A percentile compares a stretch with the other conserved stretches of the same genome.
Evolutionary conservation across 2,888 invertebrate genomes (phyloP).

Genomic region (Miltochrista miniata): DNA sequence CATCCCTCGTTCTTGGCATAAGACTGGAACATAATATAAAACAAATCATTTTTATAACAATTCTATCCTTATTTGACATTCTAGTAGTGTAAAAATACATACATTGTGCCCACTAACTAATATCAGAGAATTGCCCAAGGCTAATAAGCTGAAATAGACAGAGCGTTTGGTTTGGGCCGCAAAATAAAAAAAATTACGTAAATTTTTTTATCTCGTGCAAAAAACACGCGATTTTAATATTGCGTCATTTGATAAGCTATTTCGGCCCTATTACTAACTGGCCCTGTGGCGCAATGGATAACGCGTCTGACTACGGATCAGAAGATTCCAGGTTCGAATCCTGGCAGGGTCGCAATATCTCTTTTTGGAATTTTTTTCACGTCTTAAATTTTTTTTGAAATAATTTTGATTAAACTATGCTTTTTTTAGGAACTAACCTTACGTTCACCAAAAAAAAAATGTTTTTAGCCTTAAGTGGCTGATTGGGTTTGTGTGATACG

Average conservation of each 20-base stretch:
- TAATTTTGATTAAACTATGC: neutral
- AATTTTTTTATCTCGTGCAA: neutral
- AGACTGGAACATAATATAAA: constrained; percentile 86
- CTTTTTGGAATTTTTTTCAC: constrained; percentile 15
- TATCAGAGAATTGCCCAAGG: no score
- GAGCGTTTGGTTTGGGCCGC: no score
- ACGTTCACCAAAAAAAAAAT: no score
- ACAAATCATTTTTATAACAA: neutral
- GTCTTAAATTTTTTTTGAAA: neutral
- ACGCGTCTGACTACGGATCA: constrained; percentile 89
- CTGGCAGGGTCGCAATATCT: constrained; percentile 80
- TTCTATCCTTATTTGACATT: neutral
- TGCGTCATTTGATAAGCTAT: constrained; percentile 8
- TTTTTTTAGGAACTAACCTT: no score
- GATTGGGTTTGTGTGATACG: no score
- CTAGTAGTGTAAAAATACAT: no score
- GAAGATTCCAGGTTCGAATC: constrained; percentile 88
- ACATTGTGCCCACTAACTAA: no score
- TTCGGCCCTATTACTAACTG: constrained; percentile 28
- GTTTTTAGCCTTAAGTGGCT: no score
- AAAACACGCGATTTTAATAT: no score
- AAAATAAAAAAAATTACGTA: neutral
- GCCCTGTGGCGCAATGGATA: constrained; percentile 87
- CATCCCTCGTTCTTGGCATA: constrained; percentile 95
- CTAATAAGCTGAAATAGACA: no score